Evolutionary conservation across 2,797 vertebrate genomes (phyloP).

Genomic region (Galago senegalensis): DNA sequence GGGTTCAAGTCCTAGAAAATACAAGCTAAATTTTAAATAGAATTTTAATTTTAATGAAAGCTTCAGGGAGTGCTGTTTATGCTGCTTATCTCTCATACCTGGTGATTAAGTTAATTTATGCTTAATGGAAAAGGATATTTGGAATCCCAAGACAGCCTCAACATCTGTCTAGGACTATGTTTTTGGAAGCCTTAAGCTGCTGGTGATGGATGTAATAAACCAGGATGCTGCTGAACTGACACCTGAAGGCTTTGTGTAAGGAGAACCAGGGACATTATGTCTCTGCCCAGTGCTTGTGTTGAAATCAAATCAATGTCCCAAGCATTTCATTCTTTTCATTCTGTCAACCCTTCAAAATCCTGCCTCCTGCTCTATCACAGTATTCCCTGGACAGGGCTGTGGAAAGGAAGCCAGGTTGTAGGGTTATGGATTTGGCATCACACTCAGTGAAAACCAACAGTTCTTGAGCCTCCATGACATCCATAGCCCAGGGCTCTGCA

Average conservation of each 20-base stretch:
- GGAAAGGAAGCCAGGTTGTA: neutral
- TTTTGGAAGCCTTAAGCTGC: slow-evolving; percentile 88
- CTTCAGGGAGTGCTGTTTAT: slow-evolving; percentile 89
- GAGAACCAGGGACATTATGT: slow-evolving; percentile 74
- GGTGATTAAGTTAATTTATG: slow-evolving; percentile 92
- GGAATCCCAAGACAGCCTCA: slow-evolving; percentile 89
- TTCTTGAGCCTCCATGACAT: accelerated
- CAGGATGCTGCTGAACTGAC: slow-evolving; percentile 82
- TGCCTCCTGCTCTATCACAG: slow-evolving; percentile 25
- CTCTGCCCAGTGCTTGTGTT: slow-evolving; percentile 75
- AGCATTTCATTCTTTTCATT: slow-evolving; percentile 78
- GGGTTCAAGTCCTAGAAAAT: slow-evolving; percentile 87
- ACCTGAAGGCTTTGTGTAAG: slow-evolving; percentile 85
- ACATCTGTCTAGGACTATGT: slow-evolving; percentile 88
- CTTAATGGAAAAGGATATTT: slow-evolving; percentile 91
- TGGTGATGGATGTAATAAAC: slow-evolving; percentile 88
- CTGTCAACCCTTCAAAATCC: slow-evolving; percentile 79
- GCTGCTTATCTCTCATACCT: slow-evolving; percentile 90
- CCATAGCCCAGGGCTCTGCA: accelerated
- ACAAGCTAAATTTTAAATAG: slow-evolving; percentile 89
- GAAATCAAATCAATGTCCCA: slow-evolving; percentile 78
- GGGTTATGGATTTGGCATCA: neutral
- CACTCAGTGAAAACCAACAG: accelerated
- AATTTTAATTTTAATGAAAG: slow-evolving; percentile 91
- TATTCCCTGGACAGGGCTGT: neutral